These are phyloP conservation scores for Caenorhabditis sp. DNA, from an alignment of 2,888 invertebrate genomes.

Conservation along the genomic window DNA sequence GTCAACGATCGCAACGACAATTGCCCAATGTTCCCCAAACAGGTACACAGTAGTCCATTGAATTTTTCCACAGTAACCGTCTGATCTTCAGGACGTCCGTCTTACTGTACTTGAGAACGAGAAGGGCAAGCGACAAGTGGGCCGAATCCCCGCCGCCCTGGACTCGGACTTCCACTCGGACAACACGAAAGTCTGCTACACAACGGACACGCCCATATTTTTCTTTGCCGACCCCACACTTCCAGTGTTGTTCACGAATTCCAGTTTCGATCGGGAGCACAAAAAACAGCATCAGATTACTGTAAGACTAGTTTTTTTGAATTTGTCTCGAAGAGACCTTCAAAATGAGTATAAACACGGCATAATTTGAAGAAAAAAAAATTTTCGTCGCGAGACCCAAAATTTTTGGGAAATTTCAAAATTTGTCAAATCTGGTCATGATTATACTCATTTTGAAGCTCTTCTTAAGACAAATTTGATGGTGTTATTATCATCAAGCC, in stretches of 20 bases:
- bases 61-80: background rate
- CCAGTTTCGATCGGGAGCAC: slow-evolving; percentile 72
- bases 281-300: slow-evolving; percentile 69
- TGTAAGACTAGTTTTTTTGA: slow-evolving; percentile 34
- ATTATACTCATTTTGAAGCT: background rate
- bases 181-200: slow-evolving; percentile 73
- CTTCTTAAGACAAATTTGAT: background rate
- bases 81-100: slow-evolving; percentile 55
- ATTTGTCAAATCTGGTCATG: background rate
- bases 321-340: background rate
- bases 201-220: slow-evolving; percentile 69
- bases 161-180: slow-evolving; percentile 74
- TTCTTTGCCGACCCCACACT: slow-evolving; percentile 69
- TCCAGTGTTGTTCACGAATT: slow-evolving; percentile 70
- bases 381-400: background rate
- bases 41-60: slow-evolving; percentile 40
- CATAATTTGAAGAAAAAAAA: background rate
- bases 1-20: slow-evolving; percentile 77
- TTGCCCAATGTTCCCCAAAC: slow-evolving; percentile 75
- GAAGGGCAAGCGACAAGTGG: slow-evolving; percentile 64
- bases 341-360: background rate
- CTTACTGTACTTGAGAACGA: slow-evolving; percentile 70
- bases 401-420: background rate
- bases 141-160: slow-evolving; percentile 71
- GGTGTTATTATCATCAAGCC: background rate